Conservation (phyloP, 2,113 vertebrate species). For the human region DNA sequence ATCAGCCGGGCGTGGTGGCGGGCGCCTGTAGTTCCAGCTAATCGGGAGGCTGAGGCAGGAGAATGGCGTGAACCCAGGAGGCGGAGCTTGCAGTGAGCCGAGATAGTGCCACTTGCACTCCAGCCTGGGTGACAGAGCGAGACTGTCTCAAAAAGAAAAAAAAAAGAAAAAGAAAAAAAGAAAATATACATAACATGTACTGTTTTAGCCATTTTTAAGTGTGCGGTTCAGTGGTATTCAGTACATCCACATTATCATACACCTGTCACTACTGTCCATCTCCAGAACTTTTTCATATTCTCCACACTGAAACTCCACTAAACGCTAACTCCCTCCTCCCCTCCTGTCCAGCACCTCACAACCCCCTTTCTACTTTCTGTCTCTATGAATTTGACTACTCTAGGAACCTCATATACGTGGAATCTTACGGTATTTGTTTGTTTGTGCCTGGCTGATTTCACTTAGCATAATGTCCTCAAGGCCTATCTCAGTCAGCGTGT, state of each 20-base stretch:
- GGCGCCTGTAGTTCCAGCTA: no score
- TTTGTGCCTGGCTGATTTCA: neutral
- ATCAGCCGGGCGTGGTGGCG: no score
- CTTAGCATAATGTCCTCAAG: neutral
- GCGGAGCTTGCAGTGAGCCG: no score
- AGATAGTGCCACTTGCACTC: no score
- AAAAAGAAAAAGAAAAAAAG: no score
- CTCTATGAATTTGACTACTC: neutral
- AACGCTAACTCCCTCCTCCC: neutral
- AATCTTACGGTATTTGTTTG: neutral
- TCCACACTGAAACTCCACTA: neutral
- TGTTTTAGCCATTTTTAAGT: neutral
- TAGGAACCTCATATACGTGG: no score
- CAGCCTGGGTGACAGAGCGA: no score
- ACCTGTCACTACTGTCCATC: neutral
- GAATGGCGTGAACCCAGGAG: no score
- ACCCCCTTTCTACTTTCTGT: neutral
- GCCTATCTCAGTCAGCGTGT: neutral
- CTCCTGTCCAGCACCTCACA: no score
- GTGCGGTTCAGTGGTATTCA: neutral
- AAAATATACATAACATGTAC: neutral
- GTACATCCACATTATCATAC: neutral
- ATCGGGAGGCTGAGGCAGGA: no score
- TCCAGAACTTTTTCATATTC: neutral
- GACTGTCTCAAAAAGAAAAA: no score